Evolutionary conservation across 2,888 invertebrate genomes (phyloP).

Genomic region (Priapulus caudatus): DNA sequence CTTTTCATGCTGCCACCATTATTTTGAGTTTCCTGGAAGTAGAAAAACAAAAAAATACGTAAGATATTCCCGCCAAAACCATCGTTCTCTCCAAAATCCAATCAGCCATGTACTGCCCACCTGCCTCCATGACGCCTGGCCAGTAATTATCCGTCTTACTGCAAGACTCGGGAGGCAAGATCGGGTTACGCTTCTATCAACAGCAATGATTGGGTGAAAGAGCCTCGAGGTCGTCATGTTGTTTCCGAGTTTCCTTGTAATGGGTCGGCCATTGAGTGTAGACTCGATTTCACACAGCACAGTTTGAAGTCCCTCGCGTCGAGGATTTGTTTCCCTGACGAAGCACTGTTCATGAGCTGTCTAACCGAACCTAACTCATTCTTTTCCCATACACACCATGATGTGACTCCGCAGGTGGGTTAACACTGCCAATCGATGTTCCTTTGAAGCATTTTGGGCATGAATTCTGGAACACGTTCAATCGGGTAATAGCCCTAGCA

Average conservation of each 20-base stretch:
- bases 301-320: conserved; percentile 17
- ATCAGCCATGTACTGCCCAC: conserved; percentile 24
- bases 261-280: conserved; percentile 15
- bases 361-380: conserved; percentile 19
- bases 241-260: conserved; percentile 15
- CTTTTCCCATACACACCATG: conserved; percentile 21
- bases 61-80: conserved; percentile 27
- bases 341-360: conserved; percentile 8
- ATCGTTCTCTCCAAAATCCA: conserved; percentile 22
- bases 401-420: conserved; percentile 17
- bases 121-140: no score
- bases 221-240: conserved; percentile 11
- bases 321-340: conserved; percentile 12
- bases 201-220: conserved; percentile 29
- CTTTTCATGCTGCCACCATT: no score
- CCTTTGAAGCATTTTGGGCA: no score
- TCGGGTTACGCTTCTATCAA: conserved; percentile 22
- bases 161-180: no score
- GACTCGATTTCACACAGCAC: no score
- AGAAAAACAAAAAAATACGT: no score
- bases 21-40: no score
- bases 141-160: no score
- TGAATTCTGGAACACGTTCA: no score
- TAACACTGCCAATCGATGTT: conserved; percentile 21
- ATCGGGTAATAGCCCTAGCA: no score